Percentiles rank a stretch among this genome's conserved stretches.
phyloP scores from a whole-genome alignment of 2,888 invertebrate species.

The Sphecodes monilicornis region DNA sequence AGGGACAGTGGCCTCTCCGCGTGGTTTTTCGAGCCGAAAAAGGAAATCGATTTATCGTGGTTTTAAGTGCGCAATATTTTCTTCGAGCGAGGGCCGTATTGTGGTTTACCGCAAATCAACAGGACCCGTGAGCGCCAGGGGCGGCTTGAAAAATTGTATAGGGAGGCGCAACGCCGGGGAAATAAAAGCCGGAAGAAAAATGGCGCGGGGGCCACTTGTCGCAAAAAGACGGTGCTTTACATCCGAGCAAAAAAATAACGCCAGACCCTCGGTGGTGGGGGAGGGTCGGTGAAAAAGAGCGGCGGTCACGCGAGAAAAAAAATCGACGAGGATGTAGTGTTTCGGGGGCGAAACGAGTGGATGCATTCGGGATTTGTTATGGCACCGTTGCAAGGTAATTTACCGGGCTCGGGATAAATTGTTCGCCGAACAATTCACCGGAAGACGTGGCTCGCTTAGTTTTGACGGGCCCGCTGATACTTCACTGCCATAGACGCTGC shows the following conservation, averaged over 20 bases:
- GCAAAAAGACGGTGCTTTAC: conserved; percentile 29
- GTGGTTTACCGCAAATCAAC: conserved; percentile 55
- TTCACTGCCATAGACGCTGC: not conserved
- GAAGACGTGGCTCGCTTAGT: not conserved
- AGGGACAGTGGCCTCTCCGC: not conserved
- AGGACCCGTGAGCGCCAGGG: conserved; percentile 10
- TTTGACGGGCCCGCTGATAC: not conserved
- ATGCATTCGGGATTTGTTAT: conserved; percentile 39
- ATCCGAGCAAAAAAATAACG: not conserved
- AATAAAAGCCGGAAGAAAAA: conserved; percentile 39
- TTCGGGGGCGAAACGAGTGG: conserved; percentile 21
- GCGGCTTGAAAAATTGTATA: conserved; percentile 44
- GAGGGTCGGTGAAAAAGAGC: not conserved
- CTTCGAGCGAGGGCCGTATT: conserved; percentile 19
- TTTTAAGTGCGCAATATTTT: conserved; percentile 43
- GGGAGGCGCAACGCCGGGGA: not conserved
- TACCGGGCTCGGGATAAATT: not conserved
- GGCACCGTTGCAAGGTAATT: not conserved
- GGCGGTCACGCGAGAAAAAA: conserved; percentile 16
- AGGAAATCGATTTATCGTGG: conserved; percentile 40
- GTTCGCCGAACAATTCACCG: not conserved
- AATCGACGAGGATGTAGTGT: conserved; percentile 3
- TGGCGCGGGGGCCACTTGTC: not conserved
- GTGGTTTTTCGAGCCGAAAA: not conserved
- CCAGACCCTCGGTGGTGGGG: not conserved